A percentile compares a stretch with the other conserved stretches of the same genome.
Evolutionary conservation across 1,140 invertebrate genomes (phyloP).

Genomic region (Microplitis mediator): DNA sequence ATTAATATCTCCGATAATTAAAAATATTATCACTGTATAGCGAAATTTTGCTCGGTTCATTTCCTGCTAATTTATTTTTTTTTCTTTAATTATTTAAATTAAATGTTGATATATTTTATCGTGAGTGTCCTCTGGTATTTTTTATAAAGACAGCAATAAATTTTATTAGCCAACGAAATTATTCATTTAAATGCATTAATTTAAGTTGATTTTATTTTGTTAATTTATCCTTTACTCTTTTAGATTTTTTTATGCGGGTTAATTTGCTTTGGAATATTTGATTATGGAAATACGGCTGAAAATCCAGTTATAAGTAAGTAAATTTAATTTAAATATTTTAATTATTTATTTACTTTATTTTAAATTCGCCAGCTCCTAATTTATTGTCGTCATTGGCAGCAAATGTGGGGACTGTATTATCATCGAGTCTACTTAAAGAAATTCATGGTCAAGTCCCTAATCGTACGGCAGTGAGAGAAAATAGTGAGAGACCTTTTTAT

Average conservation of each 20-base stretch:
- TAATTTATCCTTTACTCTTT: not conserved
- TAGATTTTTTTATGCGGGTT: conserved; percentile 8
- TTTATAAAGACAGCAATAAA: no score
- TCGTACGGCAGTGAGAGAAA: conserved; percentile 1
- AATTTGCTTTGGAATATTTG: not conserved
- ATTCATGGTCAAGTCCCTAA: not conserved
- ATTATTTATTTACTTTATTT: not conserved
- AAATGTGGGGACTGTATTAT: not conserved
- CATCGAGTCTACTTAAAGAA: not conserved
- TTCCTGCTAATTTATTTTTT: no score
- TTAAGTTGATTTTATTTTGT: not conserved
- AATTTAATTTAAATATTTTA: not conserved
- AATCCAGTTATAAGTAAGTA: conserved; percentile 23
- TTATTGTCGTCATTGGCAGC: not conserved
- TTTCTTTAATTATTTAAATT: not conserved
- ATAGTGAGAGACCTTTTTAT: not conserved
- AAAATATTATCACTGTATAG: no score
- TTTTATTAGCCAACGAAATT: no score
- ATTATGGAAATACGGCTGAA: conserved; percentile 22
- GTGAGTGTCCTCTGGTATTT: not conserved
- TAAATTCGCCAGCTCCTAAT: not conserved
- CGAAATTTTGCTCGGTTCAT: no score
- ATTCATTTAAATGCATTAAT: not conserved
- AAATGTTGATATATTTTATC: not conserved
- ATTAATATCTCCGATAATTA: no score